These are phyloP conservation scores for Gryllus bimaculatus DNA, from an alignment of 1,140 invertebrate genomes.

Conservation along the genomic window DNA sequence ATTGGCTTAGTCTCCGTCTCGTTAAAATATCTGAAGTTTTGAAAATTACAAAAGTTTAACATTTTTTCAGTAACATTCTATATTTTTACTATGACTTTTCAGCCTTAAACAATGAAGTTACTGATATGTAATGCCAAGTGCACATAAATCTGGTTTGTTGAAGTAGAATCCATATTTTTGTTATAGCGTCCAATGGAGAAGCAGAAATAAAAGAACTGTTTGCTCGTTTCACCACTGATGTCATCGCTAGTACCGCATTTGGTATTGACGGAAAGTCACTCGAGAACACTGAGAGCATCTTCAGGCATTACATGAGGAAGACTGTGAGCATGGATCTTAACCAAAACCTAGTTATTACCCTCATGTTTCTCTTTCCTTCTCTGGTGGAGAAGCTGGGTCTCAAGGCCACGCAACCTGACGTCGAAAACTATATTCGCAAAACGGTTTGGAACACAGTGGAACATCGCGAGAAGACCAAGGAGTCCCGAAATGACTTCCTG, in stretches of 20 bases:
- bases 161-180: too few relatives aligned
- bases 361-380: not conserved
- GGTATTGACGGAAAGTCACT: conserved; percentile 24
- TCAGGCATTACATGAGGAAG: conserved; percentile 24
- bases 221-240: conserved; percentile 25
- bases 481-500: conserved; percentile 41
- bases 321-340: too few relatives aligned
- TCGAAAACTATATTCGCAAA: not conserved
- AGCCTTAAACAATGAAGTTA: too few relatives aligned
- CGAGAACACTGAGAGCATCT: conserved; percentile 33
- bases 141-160: too few relatives aligned
- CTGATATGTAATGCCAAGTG: too few relatives aligned
- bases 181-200: not conserved
- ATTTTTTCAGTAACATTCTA: too few relatives aligned
- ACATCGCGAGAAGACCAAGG: conserved; percentile 35
- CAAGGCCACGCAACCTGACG: not conserved
- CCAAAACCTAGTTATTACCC: too few relatives aligned
- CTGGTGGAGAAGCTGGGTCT: not conserved
- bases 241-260: conserved; percentile 24
- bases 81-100: too few relatives aligned
- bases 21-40: too few relatives aligned
- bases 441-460: conserved; percentile 24
- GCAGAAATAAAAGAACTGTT: conserved; percentile 19
- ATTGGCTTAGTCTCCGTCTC: too few relatives aligned
- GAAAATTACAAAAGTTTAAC: too few relatives aligned